Evolutionary conservation across 30 jellyfish, hydroid and myxozoan genomes (phyloP), one percentile per base, ranked within the genome.

Genomic region (Hydra vulgaris): DNA sequence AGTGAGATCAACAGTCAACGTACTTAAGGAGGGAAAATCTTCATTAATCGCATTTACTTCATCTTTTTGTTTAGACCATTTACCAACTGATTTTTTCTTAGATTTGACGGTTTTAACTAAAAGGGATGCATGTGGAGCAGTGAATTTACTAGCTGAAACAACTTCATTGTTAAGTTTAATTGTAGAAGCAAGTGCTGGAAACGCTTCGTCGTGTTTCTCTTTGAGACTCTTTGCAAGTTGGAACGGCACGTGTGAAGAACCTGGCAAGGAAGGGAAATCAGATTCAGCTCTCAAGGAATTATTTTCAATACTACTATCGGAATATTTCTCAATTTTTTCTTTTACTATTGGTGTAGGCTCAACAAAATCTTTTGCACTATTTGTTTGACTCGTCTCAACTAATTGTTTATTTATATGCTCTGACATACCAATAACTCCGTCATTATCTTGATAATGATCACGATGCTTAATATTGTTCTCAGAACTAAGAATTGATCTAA

Each of bases 251-350:
- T 18, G 0, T 53, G 19, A 22, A 23, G 85, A 82, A 66, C 87
- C 87, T 18, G 87, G 83, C 26, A 80, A 66, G 12, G 87, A 24
- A 18, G 87, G 87, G 70, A 80, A 80, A 80, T 80, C 87, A 21
- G 70, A 82, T 66, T 80, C 79, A 17, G 54, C 40, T 68, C 74
- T 22, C 81, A 78, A 22, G 12, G 61, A 5, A n/a, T 68, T 68
- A 8, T 20, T 68, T 7, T 68, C 75, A 23, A 68, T 68, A 3
- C 27, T 20, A 20, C 7, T 20, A 3, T 7, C 75, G 61, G 61
- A 40, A 40, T 3, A 12, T 3, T 12, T 40, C 8, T 68, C 27
- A n/a, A 1, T 23, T 68, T 20, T 20, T 15, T 68, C 75, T 68
- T 20, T n/a, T 23, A 23, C 25, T 68, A 3, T n/a, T 15, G 16